These are phyloP conservation scores for Drosophila persimilis DNA, from an alignment of 1,140 invertebrate genomes.

Conservation along the genomic window DNA sequence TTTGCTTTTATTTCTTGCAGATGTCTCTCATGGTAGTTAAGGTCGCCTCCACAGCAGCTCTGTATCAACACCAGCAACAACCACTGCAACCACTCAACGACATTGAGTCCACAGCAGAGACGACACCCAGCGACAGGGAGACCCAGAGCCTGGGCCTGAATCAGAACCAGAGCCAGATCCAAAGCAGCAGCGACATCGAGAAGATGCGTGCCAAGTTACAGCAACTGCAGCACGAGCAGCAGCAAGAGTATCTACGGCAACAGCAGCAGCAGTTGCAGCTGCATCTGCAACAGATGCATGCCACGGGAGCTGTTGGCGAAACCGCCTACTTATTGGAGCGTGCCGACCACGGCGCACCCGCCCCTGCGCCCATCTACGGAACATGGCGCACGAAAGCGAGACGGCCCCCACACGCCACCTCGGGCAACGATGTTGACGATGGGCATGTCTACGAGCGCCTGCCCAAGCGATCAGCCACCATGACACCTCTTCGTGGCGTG, in stretches of 20 bases:
- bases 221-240: slow-evolving; percentile 72
- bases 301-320: slow-evolving; percentile 58
- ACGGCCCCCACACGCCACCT: slow-evolving; percentile 69
- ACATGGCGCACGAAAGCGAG: slow-evolving; percentile 83
- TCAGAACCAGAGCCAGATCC: slow-evolving; percentile 29
- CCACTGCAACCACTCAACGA: slow-evolving; percentile 54
- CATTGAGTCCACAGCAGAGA: slow-evolving; percentile 42
- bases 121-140: not conserved
- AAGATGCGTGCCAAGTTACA: slow-evolving; percentile 79
- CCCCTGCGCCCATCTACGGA: slow-evolving; percentile 75
- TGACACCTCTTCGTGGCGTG: slow-evolving; percentile 66
- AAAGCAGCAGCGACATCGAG: slow-evolving; percentile 58
- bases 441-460: slow-evolving; percentile 75
- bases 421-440: slow-evolving; percentile 41
- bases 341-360: slow-evolving; percentile 57
- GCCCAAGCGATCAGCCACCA: slow-evolving; percentile 72
- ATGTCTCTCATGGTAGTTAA: slow-evolving; percentile 82
- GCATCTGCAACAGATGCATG: slow-evolving; percentile 66
- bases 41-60: slow-evolving; percentile 72
- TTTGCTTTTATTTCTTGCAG: slow-evolving; percentile 28
- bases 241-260: slow-evolving; percentile 67
- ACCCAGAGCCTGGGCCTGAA: not conserved
- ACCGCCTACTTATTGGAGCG: slow-evolving; percentile 82
- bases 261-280: slow-evolving; percentile 67
- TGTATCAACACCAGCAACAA: slow-evolving; percentile 67